Evolutionary conservation across 2,113 vertebrate species (phyloP).

Genomic region (Albula goreensis): DNA sequence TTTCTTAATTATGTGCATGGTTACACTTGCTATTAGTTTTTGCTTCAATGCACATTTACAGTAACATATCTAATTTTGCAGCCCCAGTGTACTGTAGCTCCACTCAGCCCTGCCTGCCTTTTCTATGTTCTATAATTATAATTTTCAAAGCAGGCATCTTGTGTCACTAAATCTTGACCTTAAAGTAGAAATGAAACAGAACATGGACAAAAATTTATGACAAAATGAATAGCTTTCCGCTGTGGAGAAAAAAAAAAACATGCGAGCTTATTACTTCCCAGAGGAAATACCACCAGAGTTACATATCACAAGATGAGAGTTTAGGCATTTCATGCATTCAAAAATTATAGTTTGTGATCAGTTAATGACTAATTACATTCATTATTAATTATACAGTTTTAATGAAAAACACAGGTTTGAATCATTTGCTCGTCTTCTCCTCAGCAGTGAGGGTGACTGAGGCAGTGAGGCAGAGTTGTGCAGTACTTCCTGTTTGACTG

Average conservation of each 20-base stretch:
- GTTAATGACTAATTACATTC: no score
- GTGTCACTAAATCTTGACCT: background rate
- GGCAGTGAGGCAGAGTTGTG: no score
- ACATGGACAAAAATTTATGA: background rate
- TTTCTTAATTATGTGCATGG: background rate
- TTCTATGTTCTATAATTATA: background rate
- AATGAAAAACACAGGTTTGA: no score
- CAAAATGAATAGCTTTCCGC: background rate
- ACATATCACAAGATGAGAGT: no score
- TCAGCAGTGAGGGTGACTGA: no score
- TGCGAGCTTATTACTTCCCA: background rate
- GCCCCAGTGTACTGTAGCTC: background rate
- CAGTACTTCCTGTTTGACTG: no score
- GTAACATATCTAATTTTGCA: background rate
- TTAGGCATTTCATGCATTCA: no score
- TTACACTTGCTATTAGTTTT: constrained; percentile 7
- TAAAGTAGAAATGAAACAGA: background rate
- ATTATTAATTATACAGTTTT: no score
- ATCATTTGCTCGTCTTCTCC: no score
- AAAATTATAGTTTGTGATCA: no score
- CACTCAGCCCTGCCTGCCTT: background rate
- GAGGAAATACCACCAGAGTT: no score
- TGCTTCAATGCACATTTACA: background rate
- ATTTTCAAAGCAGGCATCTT: background rate
- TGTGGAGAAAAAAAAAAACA: background rate